Base-by-base conservation (phyloP, 2,888 invertebrate genomes). In the Andrena trimmerana region DNA sequence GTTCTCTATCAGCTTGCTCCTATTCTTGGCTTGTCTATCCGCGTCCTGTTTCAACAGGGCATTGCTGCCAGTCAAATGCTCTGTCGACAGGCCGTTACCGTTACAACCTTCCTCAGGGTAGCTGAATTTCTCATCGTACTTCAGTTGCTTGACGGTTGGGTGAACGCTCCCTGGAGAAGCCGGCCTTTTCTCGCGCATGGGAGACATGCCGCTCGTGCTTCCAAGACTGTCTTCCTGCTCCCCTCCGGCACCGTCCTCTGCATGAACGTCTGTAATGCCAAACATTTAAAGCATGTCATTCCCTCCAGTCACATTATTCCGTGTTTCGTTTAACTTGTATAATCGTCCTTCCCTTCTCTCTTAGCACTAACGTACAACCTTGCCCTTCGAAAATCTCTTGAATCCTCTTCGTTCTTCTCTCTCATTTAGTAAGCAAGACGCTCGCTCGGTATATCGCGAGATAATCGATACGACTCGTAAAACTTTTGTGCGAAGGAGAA, bases 241-340 rank as follows among this genome's bases (percentile, higher is more conserved):
- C 83, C 88, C 89, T 85, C 87, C 88, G 87, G 86, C 84, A 89
- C 83, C 90, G 87, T 89, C 92, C 87, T 81, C 90, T 65, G 84
- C 86, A 90, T 85, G 90, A 86, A 89, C 86, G 90, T 92, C 93
- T 93, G 93, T 90, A 93, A 93, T 92, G 91, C 90, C 93, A 93
- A 93, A 92, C 90, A 93, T 92, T 92, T 90, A 92, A 90, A 92
- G 85, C 88, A 88, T 90, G 91, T 92, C 91, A 92, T 92, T 92
- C 88, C 83, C 70, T 86, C 77, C 85, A 74, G 76, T 88, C 83
- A 89, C 75, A 87, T 76, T 84, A 81, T 73, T 81, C 87, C 66
- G 67, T 60, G 50, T 79, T 67, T 81, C 60, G 13, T 73, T 81
- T 80, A 74, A 81, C 48, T 72, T 73, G 69, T 70, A 81, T 42